phyloP scores from a whole-genome alignment of 2,888 invertebrate species.

The Tineola bisselliella region DNA sequence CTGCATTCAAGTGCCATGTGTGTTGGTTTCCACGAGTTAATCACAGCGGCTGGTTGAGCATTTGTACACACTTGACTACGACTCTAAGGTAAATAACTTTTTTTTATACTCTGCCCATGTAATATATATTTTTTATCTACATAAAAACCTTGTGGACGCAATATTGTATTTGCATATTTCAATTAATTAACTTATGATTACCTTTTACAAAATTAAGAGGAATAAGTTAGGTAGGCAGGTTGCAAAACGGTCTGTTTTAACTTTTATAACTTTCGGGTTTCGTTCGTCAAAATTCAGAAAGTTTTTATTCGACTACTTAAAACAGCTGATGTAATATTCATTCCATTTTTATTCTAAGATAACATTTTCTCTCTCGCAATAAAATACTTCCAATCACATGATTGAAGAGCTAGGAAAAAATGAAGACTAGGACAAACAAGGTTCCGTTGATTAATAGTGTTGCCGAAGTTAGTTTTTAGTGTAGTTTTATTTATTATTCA shows the following conservation, averaged over 20 bases:
- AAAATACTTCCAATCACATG: too few relatives aligned
- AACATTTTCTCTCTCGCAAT: too few relatives aligned
- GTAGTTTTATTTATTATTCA: constrained; percentile 1
- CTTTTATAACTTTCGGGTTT: too few relatives aligned
- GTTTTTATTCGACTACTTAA: too few relatives aligned
- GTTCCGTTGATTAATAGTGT: not conserved
- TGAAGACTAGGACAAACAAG: not conserved
- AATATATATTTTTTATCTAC: constrained; percentile 3
- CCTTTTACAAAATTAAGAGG: too few relatives aligned
- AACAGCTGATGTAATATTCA: too few relatives aligned
- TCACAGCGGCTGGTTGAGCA: constrained; percentile 43
- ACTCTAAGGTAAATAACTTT: constrained; percentile 34
- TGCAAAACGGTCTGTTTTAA: too few relatives aligned
- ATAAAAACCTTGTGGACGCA: not conserved
- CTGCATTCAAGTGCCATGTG: constrained; percentile 29
- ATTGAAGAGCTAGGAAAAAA: not conserved
- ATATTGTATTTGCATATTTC: not conserved
- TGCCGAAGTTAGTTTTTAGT: not conserved
- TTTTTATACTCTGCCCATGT: constrained; percentile 18
- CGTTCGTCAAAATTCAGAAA: too few relatives aligned
- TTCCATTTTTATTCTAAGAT: too few relatives aligned
- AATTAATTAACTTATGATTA: not conserved
- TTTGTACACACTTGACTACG: constrained; percentile 21
- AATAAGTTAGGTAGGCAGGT: too few relatives aligned
- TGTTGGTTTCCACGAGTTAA: constrained; percentile 33